These are phyloP conservation scores for Drusus annulatus DNA, from an alignment of 1,140 invertebrate genomes.

Conservation along the genomic window DNA sequence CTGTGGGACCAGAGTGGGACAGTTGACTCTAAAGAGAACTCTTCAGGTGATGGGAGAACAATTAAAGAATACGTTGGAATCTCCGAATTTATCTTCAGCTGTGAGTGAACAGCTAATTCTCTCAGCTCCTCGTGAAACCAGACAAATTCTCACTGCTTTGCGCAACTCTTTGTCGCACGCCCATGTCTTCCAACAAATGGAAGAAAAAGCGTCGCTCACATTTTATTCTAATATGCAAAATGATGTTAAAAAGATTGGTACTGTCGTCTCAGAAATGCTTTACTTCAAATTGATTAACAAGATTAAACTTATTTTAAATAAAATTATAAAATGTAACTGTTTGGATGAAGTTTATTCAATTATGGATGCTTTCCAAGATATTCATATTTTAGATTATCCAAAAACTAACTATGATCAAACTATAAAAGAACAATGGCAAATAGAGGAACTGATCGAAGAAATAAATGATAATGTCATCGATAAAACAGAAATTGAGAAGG, in stretches of 20 bases:
- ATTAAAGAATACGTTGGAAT: conserved; percentile 1
- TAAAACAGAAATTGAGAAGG: conserved; percentile 17
- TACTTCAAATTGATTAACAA: background rate
- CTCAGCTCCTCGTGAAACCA: background rate
- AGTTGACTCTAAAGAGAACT: conserved; percentile 1
- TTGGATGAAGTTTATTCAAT: background rate
- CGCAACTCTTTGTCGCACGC: conserved; percentile 1
- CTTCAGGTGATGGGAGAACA: conserved; percentile 6
- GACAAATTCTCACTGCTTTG: background rate
- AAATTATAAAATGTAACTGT: background rate
- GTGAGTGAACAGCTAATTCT: no score
- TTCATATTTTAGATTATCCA: background rate
- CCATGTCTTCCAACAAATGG: background rate
- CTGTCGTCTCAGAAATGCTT: background rate
- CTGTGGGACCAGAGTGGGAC: background rate
- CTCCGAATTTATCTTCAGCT: background rate
- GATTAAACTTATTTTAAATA: background rate
- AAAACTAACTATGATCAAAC: background rate
- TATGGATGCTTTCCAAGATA: background rate
- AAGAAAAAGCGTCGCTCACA: background rate
- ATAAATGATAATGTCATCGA: background rate
- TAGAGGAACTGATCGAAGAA: conserved; percentile 3
- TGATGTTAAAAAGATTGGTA: background rate
- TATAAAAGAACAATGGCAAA: background rate
- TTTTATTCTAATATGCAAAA: conserved; percentile 2